Evolutionary conservation across 2,888 invertebrate genomes (phyloP), one percentile per base, ranked within the genome.

Genomic region (Meghimatium bilineatum): DNA sequence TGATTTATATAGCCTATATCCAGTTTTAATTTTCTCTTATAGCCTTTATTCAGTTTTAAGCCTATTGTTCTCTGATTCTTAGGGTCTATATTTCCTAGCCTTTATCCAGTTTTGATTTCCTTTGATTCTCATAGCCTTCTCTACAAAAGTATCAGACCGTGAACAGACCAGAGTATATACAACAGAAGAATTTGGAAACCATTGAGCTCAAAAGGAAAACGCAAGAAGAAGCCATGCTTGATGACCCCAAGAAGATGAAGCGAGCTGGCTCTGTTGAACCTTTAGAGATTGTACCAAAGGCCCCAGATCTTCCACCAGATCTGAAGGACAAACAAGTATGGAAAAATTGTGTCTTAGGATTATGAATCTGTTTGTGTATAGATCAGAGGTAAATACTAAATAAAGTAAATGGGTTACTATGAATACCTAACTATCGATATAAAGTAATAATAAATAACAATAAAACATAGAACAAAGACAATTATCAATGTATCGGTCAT

Each of bases 101-200:
- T 82, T 14, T 49, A 66, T 69, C 20, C 34, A 78, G 60, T 44
- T 44, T 44, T 44, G 44, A 8, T 44, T 12, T 44, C 12, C 6
- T 67, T 32, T 29, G n/a, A 36, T 12, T 44, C 44, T 85, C 87
- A 17, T 88, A 93, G 93, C 92, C 92, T 34, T 88, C 89, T 74
- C 88, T 93, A 34, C 91, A 93, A 82, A 91, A 90, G 81, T 90
- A 91, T 86, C 93, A 93, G 85, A 89, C 90, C 38, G 83, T 88
- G 67, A 92, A 92, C 84, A 87, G 89, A 44, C 93, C 93, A 66
- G 90, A 90, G 44, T 92, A 89, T 82, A 93, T 93, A 72, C 93
- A 93, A 67, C 87, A 87, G 69, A 89, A 87, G 82, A 91, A 92
- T 80, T 86, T 86, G 56, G 90, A 92, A 80, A 87, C 88, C 79